Conservation (phyloP, 2,797 vertebrate genomes). For the Pipistrellus pygmaeus region DNA sequence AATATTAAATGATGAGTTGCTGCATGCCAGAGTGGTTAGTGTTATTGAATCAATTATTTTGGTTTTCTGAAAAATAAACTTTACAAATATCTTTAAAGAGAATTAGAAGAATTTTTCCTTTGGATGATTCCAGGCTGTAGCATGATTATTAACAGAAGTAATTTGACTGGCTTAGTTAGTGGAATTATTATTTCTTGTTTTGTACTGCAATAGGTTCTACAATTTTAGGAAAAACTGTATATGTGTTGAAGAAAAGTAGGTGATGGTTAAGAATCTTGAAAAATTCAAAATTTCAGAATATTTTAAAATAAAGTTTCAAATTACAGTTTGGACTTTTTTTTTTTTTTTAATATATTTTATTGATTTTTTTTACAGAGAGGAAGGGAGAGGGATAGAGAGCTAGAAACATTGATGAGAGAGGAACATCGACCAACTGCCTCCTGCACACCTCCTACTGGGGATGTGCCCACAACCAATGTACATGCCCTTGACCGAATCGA, state of each 20-base stretch:
- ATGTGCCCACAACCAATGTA: no score
- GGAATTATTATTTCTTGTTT: conserved; percentile 45
- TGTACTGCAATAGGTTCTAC: conserved; percentile 1
- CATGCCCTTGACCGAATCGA: no score
- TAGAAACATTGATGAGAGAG: no score
- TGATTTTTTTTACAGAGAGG: no score
- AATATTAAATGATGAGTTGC: conserved; percentile 70
- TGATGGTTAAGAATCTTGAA: conserved; percentile 62
- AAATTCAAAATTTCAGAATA: conserved; percentile 58
- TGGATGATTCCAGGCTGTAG: not conserved
- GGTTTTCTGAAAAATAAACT: conserved; percentile 75
- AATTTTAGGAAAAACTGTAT: conserved; percentile 40
- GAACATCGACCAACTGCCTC: no score
- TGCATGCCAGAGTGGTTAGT: conserved; percentile 64
- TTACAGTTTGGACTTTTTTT: conserved; percentile 37
- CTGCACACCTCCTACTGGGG: no score
- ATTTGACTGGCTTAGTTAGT: conserved; percentile 44
- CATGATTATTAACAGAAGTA: conserved; percentile 55
- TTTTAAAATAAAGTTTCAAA: conserved; percentile 73
- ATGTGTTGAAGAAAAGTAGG: conserved; percentile 40
- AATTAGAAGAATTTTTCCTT: conserved; percentile 60
- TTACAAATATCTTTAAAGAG: conserved; percentile 72
- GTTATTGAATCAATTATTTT: conserved; percentile 66
- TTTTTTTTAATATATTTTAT: no score
- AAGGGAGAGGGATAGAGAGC: no score